Evolutionary conservation across 2,888 invertebrate species (phyloP), one percentile per base, ranked within the genome.

Genomic region (Agrilus biguttatus): DNA sequence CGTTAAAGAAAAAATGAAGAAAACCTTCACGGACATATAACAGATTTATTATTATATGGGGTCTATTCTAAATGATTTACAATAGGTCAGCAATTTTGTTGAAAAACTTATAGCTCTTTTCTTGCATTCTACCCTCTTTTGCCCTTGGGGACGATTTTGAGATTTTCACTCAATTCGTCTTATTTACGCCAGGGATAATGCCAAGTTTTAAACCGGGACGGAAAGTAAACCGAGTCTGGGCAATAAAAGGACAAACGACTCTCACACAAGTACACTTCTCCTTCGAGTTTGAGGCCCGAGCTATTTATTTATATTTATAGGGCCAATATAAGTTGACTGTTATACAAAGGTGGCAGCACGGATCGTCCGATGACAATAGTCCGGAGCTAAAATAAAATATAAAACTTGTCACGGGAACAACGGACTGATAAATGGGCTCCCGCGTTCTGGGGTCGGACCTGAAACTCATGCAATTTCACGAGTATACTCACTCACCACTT

Each of bases 401-500:
- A 61, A 61, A 61, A 60, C 53, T 58, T 62, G 62, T 61, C 62
- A 62, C 49, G 48, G 43, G 53, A 55, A 60, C 58, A 60, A 61
- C 56, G 51, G 28, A 53, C 57, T 62, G 62, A 62, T 62, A 62
- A 61, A 62, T 62, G 55, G 58, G 55, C 48, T 44, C 49, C 46
- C 50, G 50, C 48, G 49, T 46, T 49, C 49, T 47, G 50, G 53
- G 53, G 45, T 43, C 45, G 44, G 33, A 42, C 45, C 28, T 28
- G 28, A 28, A 28, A 28, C 28, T 10, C 28, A 28, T 28, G 28
- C 28, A 28, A 28, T 28, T 10, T 28, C 28, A 28, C 10, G 10
- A 28, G 28, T 28, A 28, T 28, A 8, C 10, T 28, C 28, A 21
- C 21, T 21, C 21, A 21, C 21, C 5, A 21, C 21, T 21, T 21